Evolutionary conservation across 2,113 vertebrate genomes (phyloP), one percentile per base, ranked within the genome.

Genomic region (Micromys minutus): DNA sequence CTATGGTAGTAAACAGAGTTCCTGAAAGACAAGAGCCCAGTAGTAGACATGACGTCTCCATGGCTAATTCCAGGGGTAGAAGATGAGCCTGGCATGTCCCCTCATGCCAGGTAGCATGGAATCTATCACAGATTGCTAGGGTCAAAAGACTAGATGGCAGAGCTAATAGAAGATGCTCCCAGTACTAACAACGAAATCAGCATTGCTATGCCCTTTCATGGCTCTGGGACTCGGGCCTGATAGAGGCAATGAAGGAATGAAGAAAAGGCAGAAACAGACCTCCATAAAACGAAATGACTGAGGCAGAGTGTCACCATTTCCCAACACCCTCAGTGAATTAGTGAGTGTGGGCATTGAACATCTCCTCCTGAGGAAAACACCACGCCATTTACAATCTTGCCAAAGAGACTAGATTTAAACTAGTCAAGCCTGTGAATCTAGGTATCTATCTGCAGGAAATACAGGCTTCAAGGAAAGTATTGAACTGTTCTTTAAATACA

Each of bases 381-480:
- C 61, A 52, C 92, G 71, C 63, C 50, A 88, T 67, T 79, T 75
- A 69, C 36, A 92, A 79, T 95, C 94, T 94, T 85, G 65, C 95
- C 94, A 90, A 92, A 77, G 87, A 65, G 90, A 88, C 92, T 92
- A 96, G 50, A 89, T 75, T 93, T 90, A 94, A 90, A 72, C 85
- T 95, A 88, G 96, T 93, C 88, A 96, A 93, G 92, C 29, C 94
- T 90, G 83, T 90, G 90, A 87, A 90, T 91, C 59, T 59, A 57
- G 67, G 65, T 93, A 96, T 65, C 87, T 96, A 93, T 94, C 87
- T 92, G 21, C 85, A 92, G 76, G 80, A 95, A 96, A 88, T 34
- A 90, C 69, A 85, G 90, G 90, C 94, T 96, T 75, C 55, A 63
- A 92, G 90, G 80, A 93, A 85, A 34, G 36, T 76, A 88, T 21